phyloP scores from a whole-genome alignment of 1,140 invertebrate genomes.

The Rhagoletis zephyria region DNA sequence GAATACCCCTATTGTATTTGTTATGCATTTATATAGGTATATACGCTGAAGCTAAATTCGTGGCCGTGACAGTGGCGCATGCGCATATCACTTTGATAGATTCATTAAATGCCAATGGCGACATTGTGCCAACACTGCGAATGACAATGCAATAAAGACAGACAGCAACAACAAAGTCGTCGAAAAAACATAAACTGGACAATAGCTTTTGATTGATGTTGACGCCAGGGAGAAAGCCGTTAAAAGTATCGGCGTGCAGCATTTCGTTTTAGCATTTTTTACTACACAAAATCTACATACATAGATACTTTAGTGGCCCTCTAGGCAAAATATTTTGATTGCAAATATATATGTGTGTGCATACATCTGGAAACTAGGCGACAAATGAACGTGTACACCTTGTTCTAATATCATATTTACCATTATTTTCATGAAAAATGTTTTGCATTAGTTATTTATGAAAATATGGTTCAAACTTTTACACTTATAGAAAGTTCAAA shows the following conservation, averaged over 20 bases:
- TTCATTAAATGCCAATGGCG: slow-evolving; percentile 43
- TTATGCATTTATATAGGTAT: not conserved
- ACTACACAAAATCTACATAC: too few relatives aligned
- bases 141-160: not conserved
- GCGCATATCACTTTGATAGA: slow-evolving; percentile 47
- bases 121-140: slow-evolving; percentile 17
- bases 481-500: too few relatives aligned
- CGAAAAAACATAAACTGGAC: not conserved
- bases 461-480: too few relatives aligned
- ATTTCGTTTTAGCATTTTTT: too few relatives aligned
- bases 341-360: not conserved
- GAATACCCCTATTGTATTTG: too few relatives aligned
- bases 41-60: not conserved
- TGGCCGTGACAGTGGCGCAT: slow-evolving; percentile 40
- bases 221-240: slow-evolving; percentile 45
- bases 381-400: too few relatives aligned
- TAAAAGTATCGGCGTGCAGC: not conserved
- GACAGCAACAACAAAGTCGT: not conserved
- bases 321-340: too few relatives aligned
- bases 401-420: too few relatives aligned
- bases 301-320: too few relatives aligned
- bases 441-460: too few relatives aligned
- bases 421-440: too few relatives aligned
- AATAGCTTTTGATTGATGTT: slow-evolving; percentile 38
- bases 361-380: too few relatives aligned